Evolutionary conservation across 2,113 vertebrate genomes (phyloP).

Genomic region (Bujurquina vittata): DNA sequence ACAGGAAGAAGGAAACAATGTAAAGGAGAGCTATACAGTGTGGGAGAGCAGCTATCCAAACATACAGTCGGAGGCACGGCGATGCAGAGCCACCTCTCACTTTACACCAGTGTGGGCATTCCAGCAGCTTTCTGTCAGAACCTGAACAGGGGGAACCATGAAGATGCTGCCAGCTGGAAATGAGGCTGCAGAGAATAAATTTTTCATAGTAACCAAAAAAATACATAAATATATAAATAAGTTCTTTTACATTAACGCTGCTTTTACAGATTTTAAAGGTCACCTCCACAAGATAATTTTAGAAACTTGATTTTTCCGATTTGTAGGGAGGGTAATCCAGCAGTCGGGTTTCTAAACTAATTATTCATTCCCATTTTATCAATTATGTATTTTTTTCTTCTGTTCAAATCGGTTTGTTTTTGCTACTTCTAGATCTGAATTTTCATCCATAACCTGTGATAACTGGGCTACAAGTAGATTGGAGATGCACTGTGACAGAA

Average conservation of each 20-base stretch:
- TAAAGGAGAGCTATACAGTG: constrained; percentile 50
- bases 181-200: background rate
- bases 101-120: constrained; percentile 74
- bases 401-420: accelerated
- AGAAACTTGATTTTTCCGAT: background rate
- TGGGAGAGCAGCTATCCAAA: constrained; percentile 29
- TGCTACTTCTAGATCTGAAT: background rate
- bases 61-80: constrained; percentile 9
- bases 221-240: too few relatives aligned
- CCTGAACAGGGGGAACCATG: constrained; percentile 17
- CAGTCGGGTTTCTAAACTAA: background rate
- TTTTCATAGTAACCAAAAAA: background rate
- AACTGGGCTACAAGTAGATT: background rate
- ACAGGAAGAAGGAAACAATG: constrained; percentile 63
- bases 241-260: background rate
- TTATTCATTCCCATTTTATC: background rate
- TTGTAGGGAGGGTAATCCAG: background rate
- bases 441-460: background rate
- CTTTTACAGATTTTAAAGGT: background rate
- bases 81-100: constrained; percentile 21
- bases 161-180: constrained; percentile 12
- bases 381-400: background rate
- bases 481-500: too few relatives aligned
- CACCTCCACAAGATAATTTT: background rate
- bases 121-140: constrained; percentile 58